Conservation (phyloP, 2,797 vertebrate species). For the Hydrophis major region DNA sequence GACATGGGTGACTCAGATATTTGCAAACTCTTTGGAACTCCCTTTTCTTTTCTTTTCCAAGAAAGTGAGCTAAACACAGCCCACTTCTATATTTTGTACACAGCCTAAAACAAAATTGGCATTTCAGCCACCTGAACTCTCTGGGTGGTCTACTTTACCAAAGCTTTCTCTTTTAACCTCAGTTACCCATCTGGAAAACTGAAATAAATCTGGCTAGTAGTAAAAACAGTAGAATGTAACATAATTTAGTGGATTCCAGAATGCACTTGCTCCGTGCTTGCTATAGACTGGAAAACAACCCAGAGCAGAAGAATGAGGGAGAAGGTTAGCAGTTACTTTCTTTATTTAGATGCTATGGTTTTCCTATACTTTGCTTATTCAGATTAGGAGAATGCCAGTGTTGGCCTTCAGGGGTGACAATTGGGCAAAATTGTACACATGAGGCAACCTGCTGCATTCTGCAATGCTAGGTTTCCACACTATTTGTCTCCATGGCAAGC, state of each 20-base stretch:
- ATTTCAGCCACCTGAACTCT: background rate
- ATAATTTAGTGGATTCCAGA: background rate
- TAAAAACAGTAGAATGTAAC: background rate
- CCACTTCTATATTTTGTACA: background rate
- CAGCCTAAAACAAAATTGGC: background rate
- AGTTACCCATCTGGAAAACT: background rate
- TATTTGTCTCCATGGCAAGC: background rate
- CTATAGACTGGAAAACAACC: background rate
- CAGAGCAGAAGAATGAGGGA: background rate
- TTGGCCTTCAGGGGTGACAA: background rate
- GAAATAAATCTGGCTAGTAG: background rate
- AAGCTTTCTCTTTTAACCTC: background rate
- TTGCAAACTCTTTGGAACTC: background rate
- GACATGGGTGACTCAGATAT: background rate
- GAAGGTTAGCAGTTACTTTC: background rate
- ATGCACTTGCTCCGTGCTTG: background rate
- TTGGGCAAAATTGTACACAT: background rate
- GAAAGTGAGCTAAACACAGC: background rate
- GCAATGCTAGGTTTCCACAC: background rate
- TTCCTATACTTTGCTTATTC: background rate
- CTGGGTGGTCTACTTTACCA: slow-evolving; percentile 14
- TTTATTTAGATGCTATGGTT: background rate
- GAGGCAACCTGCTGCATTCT: background rate
- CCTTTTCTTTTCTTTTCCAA: background rate
- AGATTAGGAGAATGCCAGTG: background rate